These are phyloP conservation scores for Lophura nycthemera DNA, from an alignment of 2,113 vertebrate genomes.

Conservation along the genomic window DNA sequence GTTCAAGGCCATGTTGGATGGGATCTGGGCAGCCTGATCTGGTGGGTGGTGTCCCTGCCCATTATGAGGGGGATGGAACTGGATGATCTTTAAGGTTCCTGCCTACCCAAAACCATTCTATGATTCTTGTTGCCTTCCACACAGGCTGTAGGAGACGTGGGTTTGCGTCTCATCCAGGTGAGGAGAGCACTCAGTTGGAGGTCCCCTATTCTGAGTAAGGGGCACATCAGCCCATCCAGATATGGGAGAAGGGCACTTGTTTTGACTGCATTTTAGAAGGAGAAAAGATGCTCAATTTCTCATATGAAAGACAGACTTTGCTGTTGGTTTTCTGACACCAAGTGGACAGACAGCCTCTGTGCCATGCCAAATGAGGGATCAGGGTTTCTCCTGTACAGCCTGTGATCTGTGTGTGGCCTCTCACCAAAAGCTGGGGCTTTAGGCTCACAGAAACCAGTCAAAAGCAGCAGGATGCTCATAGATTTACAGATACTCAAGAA, in stretches of 20 bases:
- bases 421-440: constrained; percentile 16
- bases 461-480: constrained; percentile 31
- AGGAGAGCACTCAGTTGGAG: not conserved
- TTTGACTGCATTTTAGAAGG: not conserved
- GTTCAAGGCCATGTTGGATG: not conserved
- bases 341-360: not conserved
- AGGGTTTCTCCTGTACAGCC: not conserved
- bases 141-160: not conserved
- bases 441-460: constrained; percentile 25
- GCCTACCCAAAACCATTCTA: not conserved
- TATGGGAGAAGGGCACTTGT: not conserved
- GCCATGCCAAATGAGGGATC: not conserved
- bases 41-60: not conserved
- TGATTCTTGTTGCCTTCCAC: not conserved
- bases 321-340: not conserved
- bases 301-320: not conserved
- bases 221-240: too few relatives aligned
- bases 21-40: not conserved
- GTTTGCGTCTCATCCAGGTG: not conserved
- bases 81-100: not conserved
- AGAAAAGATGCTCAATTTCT: not conserved
- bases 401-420: constrained; percentile 55
- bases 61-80: not conserved
- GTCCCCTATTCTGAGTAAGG: not conserved
- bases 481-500: constrained; percentile 58